These are phyloP conservation scores for Anhinga anhinga DNA, from an alignment of 2,113 vertebrate species.

Conservation along the genomic window DNA sequence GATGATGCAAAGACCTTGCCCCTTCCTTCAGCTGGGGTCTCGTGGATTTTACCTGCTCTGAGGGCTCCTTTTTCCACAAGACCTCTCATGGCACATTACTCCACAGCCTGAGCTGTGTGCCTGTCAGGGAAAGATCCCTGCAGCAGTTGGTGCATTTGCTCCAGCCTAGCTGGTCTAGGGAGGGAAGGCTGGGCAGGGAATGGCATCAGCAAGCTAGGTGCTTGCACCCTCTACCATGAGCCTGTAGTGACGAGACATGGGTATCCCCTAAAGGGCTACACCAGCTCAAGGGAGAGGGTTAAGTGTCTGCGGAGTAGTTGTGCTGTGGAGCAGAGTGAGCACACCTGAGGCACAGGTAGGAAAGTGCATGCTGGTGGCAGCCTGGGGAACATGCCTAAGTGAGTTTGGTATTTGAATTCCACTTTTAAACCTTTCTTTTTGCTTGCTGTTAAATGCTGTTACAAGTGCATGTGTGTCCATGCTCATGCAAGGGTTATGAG, in stretches of 20 bases:
- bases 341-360: neutral
- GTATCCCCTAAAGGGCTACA: neutral
- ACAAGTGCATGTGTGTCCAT: neutral
- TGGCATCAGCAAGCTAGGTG: neutral
- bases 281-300: neutral
- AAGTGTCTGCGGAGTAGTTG: neutral
- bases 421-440: neutral
- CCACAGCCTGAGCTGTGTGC: neutral
- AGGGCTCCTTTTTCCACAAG: neutral
- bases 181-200: neutral
- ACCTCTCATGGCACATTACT: neutral
- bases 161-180: neutral
- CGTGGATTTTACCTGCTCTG: rapidly evolving
- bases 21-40: neutral
- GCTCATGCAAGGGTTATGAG: neutral
- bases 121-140: neutral
- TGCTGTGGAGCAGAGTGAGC: rapidly evolving
- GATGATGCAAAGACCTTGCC: neutral
- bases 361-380: neutral
- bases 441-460: neutral
- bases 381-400: neutral
- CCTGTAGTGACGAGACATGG: rapidly evolving
- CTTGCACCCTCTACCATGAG: rapidly evolving
- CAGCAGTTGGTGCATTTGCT: rapidly evolving
- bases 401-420: neutral